These are phyloP conservation scores for Disparrhopalites patrizii DNA, from an alignment of 2,888 invertebrate species.

Conservation along the genomic window DNA sequence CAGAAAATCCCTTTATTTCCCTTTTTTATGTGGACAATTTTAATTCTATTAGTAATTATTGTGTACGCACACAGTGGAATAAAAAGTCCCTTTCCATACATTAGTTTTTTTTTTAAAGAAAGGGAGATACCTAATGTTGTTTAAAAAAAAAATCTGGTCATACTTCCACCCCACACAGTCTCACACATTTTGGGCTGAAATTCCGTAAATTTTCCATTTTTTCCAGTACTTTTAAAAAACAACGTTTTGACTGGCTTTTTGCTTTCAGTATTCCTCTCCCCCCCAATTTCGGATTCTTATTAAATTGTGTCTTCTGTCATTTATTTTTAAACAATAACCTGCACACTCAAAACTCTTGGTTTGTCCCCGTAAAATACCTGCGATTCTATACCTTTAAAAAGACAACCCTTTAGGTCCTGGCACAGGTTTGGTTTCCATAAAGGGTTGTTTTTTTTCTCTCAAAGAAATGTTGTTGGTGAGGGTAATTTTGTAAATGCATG, in stretches of 20 bases:
- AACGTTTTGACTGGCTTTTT: too few species aligned
- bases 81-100: too few species aligned
- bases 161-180: too few species aligned
- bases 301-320: not conserved
- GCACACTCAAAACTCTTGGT: too few species aligned
- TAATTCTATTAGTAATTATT: conserved; percentile 11
- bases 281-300: not conserved
- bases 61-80: too few species aligned
- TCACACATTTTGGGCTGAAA: too few species aligned
- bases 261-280: not conserved
- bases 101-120: not conserved
- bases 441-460: not conserved
- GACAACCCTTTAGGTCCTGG: too few species aligned
- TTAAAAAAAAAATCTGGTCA: too few species aligned
- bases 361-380: too few species aligned
- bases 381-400: too few species aligned
- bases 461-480: conserved; percentile 6
- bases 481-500: conserved; percentile 31
- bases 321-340: too few species aligned
- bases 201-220: conserved; percentile 20
- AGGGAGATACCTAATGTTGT: conserved; percentile 5
- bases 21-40: conserved; percentile 24
- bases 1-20: not conserved
- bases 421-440: not conserved
- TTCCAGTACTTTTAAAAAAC: too few species aligned